Base-by-base conservation (phyloP, 2,888 invertebrate species). In the Ramazzottius varieornatus region DNA sequence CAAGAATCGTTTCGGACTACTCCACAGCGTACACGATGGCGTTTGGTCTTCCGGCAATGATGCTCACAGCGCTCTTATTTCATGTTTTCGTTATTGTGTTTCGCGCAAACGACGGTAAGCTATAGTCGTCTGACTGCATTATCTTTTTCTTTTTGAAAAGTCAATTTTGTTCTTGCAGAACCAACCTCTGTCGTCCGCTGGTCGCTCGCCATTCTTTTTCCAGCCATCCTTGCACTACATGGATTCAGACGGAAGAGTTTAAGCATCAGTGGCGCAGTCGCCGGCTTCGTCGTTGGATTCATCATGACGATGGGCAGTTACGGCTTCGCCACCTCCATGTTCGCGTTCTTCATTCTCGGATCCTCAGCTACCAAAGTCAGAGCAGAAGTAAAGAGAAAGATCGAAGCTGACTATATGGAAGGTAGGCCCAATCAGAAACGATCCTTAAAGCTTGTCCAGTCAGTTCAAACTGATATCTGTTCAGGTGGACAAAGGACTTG, bases 401-500 rank as follows among this genome's bases (percentile, higher is more conserved):
- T 87, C 65, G 88, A 89, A 73, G 80, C 79, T 64, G 84, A 87
- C 71, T 86, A 83, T 71, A 86, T 85, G 77, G 86, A 86, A 80
- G 87, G 85, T 84, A 73, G 66, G 32, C 16, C n/a, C n/a, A n/a
- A n/a, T n/a, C n/a, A n/a, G n/a, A n/a, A n/a, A n/a, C n/a, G n/a
- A n/a, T 20, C 8, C 8, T 40, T 40, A 40, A 8, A 20, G 40
- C 8, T 8, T 20, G 40, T 40, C 20, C 40, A 40, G 40, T 40
- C 40, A 40, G n/a, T n/a, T n/a, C n/a, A n/a, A n/a, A 13, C 40
- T 20, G 8, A 40, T 20, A 13, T 40, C 67, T 67, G 73, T 76
- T n/a, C 71, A 83, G 86, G 87, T 71, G 88, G 88, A 0, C 86
- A 86, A 74, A 81, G 90, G 68, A 87, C 85, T 74, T 90, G 90